Percentiles rank a stretch among this genome's conserved stretches.
phyloP scores from a whole-genome alignment of 1,140 invertebrate species.

The Pseudomyrmex flavicornis region DNA sequence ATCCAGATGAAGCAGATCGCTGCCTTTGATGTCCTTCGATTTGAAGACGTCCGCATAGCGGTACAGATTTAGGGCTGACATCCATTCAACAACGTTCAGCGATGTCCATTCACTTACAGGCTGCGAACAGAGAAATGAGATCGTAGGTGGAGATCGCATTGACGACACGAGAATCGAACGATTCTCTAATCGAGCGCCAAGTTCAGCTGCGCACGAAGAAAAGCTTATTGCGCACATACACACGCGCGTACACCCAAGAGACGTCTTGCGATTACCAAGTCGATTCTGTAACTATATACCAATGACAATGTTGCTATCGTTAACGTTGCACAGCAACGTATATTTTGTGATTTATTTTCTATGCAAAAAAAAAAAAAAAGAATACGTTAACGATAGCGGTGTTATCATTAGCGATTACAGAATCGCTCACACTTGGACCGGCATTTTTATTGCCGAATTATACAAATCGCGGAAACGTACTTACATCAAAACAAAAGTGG shows the following conservation, averaged over 20 bases:
- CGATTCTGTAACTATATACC: no score
- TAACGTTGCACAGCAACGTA: no score
- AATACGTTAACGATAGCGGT: no score
- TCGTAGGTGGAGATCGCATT: constrained; percentile 32
- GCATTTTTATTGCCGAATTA: no score
- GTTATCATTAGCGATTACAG: no score
- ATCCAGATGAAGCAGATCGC: constrained; percentile 88
- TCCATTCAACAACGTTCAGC: constrained; percentile 91
- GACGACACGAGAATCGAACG: constrained; percentile 30
- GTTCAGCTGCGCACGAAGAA: constrained; percentile 37
- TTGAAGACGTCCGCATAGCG: constrained; percentile 90
- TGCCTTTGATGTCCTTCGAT: constrained; percentile 90
- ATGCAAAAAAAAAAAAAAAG: no score
- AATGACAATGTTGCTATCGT: no score
- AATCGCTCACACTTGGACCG: no score
- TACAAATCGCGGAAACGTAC: no score
- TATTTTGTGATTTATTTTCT: no score
- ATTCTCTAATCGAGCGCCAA: constrained; percentile 7
- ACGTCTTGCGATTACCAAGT: not conserved
- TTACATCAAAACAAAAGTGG: no score
- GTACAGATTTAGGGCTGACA: constrained; percentile 90
- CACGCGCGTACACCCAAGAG: not conserved
- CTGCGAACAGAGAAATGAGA: constrained; percentile 83
- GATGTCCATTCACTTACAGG: constrained; percentile 89
- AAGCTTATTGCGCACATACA: not conserved